phyloP scores from a whole-genome alignment of 2,888 invertebrate species.

The Folsomia manolachei region DNA sequence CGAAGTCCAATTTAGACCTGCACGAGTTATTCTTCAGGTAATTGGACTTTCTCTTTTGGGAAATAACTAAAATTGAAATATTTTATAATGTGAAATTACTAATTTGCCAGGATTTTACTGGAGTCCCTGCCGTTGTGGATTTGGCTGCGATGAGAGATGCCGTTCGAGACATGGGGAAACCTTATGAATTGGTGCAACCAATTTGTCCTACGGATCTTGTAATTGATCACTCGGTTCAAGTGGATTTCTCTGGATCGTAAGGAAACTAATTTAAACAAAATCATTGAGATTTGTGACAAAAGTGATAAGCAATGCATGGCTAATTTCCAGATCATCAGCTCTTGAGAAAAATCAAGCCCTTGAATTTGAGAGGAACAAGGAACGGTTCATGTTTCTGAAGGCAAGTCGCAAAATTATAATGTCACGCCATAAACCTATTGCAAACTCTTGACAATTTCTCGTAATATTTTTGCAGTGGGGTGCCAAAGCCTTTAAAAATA shows the following conservation, averaged over 20 bases:
- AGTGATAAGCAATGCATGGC: no score
- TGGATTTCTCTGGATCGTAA: slow-evolving; percentile 80
- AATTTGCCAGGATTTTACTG: slow-evolving; percentile 75
- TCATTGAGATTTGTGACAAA: no score
- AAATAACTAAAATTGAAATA: background rate
- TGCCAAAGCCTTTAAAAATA: slow-evolving; percentile 88
- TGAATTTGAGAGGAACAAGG: slow-evolving; percentile 93
- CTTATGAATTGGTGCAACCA: slow-evolving; percentile 92
- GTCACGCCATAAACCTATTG: no score
- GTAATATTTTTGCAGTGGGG: slow-evolving; percentile 75
- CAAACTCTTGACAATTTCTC: no score
- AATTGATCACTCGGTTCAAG: slow-evolving; percentile 97
- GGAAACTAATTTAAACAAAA: slow-evolving; percentile 31
- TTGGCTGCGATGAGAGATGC: slow-evolving; percentile 99
- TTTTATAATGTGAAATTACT: background rate
- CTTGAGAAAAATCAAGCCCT: slow-evolving; percentile 86
- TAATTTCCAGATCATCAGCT: slow-evolving; percentile 79
- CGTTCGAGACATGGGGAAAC: slow-evolving; percentile 77
- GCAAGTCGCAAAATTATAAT: slow-evolving; percentile 61
- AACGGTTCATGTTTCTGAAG: slow-evolving; percentile 93
- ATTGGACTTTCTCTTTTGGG: slow-evolving; percentile 54
- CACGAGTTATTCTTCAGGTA: slow-evolving; percentile 93
- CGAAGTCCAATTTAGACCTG: slow-evolving; percentile 94
- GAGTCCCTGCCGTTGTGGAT: slow-evolving; percentile 97
- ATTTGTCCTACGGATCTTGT: slow-evolving; percentile 96